Percentiles rank a stretch among this genome's conserved stretches.
Conservation (phyloP, 1,140 invertebrate species). For the Apolygus lucorum region DNA sequence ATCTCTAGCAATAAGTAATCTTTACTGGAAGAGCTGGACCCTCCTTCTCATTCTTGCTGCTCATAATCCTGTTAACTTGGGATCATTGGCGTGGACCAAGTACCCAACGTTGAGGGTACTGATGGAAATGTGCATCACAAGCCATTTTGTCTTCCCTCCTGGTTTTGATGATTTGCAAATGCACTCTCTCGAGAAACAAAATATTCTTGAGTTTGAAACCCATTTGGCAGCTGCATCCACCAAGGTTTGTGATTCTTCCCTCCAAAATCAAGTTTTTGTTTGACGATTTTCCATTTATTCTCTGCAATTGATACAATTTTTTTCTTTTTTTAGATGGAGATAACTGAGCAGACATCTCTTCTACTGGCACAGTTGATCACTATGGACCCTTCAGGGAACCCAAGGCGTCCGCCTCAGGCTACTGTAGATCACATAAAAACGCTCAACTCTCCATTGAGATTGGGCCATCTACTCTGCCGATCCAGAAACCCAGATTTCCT, state of each 20-base stretch:
- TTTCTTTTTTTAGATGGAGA: slow-evolving; percentile 59
- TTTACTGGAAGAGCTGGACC: slow-evolving; percentile 93
- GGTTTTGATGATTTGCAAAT: slow-evolving; percentile 64
- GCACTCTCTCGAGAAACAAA: slow-evolving; percentile 62
- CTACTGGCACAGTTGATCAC: slow-evolving; percentile 71
- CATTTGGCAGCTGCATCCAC: slow-evolving; percentile 84
- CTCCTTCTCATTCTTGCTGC: slow-evolving; percentile 78
- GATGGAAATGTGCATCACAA: slow-evolving; percentile 97
- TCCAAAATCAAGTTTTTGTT: not conserved
- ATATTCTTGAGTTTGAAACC: slow-evolving; percentile 85
- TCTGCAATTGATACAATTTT: too few species aligned
- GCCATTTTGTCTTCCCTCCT: slow-evolving; percentile 71
- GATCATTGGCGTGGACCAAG: slow-evolving; percentile 73
- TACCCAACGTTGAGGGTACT: slow-evolving; percentile 87
- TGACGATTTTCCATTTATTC: not conserved
- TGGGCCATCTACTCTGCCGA: slow-evolving; percentile 85
- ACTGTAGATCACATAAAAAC: slow-evolving; percentile 73
- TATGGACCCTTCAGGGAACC: slow-evolving; percentile 73
- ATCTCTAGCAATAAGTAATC: slow-evolving; percentile 75
- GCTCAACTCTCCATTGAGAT: slow-evolving; percentile 64
- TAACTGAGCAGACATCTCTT: slow-evolving; percentile 83
- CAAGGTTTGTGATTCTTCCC: slow-evolving; percentile 38
- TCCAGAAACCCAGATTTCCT: slow-evolving; percentile 86
- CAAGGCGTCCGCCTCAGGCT: slow-evolving; percentile 64
- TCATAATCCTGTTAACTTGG: slow-evolving; percentile 78